These are phyloP conservation scores for Dromococcyx pavoninus DNA, from an alignment of 2,797 vertebrate genomes.

Conservation along the genomic window DNA sequence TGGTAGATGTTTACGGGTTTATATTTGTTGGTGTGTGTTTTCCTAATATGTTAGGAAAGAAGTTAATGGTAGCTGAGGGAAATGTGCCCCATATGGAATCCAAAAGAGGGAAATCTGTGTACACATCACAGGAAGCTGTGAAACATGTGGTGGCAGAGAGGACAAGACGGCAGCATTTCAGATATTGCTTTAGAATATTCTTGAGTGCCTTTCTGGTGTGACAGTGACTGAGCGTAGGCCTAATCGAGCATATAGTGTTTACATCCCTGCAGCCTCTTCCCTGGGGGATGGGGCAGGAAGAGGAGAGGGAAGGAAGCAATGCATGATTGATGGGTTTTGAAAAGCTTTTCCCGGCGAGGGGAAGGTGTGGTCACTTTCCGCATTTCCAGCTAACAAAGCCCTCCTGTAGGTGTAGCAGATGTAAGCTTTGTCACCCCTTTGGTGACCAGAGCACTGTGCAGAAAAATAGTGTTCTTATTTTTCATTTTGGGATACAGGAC, in stretches of 20 bases:
- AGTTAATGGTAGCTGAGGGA: neutral
- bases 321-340: constrained; percentile 27
- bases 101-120: neutral
- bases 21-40: neutral
- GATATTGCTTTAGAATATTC: neutral
- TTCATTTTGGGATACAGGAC: neutral
- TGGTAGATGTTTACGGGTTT: neutral
- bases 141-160: neutral
- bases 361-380: constrained; percentile 3
- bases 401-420: neutral
- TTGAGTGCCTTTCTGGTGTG: neutral
- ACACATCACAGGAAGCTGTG: neutral
- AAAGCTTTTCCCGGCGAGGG: neutral
- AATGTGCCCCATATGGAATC: neutral
- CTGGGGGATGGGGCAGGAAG: constrained; percentile 44
- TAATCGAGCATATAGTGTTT: neutral
- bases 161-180: neutral
- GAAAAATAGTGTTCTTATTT: neutral
- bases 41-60: neutral
- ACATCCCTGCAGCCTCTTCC: constrained; percentile 44
- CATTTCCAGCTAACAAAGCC: constrained; percentile 24
- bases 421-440: neutral
- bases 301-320: constrained; percentile 34
- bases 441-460: neutral
- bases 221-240: constrained; percentile 10